phyloP scores from a whole-genome alignment of 2,797 vertebrate genomes.

The Prionace glauca region DNA sequence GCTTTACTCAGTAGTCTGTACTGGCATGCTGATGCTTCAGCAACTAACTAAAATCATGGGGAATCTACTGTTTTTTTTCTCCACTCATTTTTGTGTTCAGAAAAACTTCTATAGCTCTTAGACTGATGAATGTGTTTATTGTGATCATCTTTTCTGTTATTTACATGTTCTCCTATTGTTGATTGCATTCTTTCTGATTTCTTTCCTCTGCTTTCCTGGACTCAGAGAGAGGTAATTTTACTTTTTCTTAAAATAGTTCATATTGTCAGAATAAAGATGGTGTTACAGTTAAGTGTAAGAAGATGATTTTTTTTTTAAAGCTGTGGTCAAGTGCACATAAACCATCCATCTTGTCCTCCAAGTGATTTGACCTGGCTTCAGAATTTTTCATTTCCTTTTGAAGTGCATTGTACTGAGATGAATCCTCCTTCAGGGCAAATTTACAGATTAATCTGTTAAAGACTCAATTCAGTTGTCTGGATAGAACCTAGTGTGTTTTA shows the following conservation, averaged over 20 bases:
- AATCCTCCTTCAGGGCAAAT: not conserved
- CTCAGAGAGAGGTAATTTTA: constrained; percentile 70
- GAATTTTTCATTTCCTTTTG: no score
- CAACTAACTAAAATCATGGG: not conserved
- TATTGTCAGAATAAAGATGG: not conserved
- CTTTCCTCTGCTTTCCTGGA: constrained; percentile 66
- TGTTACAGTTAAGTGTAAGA: constrained; percentile 8
- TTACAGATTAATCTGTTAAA: not conserved
- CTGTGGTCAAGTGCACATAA: not conserved
- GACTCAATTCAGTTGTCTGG: not conserved
- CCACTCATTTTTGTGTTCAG: not conserved
- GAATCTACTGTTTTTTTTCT: not conserved
- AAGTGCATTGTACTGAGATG: not conserved
- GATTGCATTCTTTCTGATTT: constrained; percentile 61
- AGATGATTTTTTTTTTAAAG: not conserved
- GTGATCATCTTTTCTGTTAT: not conserved
- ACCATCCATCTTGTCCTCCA: not conserved
- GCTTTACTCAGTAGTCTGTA: not conserved
- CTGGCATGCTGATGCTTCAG: not conserved
- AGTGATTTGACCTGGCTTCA: not conserved
- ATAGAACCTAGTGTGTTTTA: not conserved
- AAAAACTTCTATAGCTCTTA: not conserved
- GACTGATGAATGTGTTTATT: not conserved
- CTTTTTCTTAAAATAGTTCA: constrained; percentile 39
- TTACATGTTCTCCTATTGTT: constrained; percentile 44